Conservation (phyloP, 2,113 vertebrate genomes). For the Antechinus flavipes region DNA sequence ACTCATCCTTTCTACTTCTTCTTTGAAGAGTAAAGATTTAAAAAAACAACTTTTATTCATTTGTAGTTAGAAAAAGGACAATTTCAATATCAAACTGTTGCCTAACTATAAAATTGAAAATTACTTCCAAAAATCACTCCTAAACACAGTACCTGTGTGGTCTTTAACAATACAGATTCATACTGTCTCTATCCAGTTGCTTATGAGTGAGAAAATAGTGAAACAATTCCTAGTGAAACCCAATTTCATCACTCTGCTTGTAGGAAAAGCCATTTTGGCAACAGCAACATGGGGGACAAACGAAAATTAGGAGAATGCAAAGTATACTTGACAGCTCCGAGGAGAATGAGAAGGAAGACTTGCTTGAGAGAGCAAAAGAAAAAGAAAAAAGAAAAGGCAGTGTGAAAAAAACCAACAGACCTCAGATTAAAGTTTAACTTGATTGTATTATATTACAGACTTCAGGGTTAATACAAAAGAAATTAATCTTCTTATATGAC, state of each 20-base stretch:
- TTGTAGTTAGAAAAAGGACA: slow-evolving; percentile 74
- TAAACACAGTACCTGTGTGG: slow-evolving; percentile 39
- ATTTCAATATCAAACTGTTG: slow-evolving; percentile 67
- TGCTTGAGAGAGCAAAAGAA: background rate
- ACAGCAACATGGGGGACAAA: slow-evolving; percentile 44
- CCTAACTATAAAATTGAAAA: slow-evolving; percentile 64
- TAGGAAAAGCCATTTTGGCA: background rate
- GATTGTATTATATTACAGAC: background rate
- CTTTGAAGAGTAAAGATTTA: slow-evolving; percentile 61
- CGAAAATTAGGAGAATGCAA: background rate
- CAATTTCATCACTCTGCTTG: slow-evolving; percentile 46
- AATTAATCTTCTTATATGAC: background rate
- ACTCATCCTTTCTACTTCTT: background rate
- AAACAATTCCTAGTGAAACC: slow-evolving; percentile 46
- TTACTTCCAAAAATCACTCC: slow-evolving; percentile 61
- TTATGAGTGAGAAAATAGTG: background rate
- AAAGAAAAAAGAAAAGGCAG: background rate
- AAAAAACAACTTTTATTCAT: slow-evolving; percentile 70
- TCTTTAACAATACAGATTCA: slow-evolving; percentile 43
- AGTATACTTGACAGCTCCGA: background rate
- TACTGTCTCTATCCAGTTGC: slow-evolving; percentile 31
- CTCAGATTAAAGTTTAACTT: background rate
- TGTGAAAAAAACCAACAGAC: background rate
- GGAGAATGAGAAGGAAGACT: background rate
- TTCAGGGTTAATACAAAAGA: background rate